Percentiles rank a stretch among this genome's conserved stretches.
Evolutionary conservation across 92 coral and sea anemone genomes (phyloP).

Genomic region (Muricea muricata): DNA sequence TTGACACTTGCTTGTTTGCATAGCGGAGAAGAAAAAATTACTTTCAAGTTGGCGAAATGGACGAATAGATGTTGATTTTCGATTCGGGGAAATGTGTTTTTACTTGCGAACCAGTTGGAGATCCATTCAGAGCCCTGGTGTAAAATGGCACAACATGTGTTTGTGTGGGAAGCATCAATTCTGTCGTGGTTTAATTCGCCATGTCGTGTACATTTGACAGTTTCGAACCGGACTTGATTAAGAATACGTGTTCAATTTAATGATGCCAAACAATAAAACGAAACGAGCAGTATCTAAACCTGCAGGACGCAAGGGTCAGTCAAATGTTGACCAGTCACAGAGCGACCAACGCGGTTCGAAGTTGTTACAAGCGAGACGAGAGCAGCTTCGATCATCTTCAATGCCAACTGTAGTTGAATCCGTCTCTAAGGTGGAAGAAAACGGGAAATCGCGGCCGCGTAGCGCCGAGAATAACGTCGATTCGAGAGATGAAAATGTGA

Average conservation of each 20-base stretch:
- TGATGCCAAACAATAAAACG: conserved; percentile 10
- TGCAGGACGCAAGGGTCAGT: background rate
- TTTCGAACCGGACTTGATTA: background rate
- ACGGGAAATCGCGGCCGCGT: background rate
- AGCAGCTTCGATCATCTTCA: conserved; percentile 21
- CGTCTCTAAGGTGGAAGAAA: background rate
- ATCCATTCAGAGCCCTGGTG: background rate
- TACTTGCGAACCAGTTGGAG: background rate
- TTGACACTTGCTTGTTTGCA: background rate
- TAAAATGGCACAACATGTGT: background rate
- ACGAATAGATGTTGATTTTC: background rate
- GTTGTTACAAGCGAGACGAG: background rate
- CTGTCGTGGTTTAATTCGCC: background rate
- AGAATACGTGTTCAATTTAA: background rate
- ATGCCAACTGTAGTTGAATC: conserved; percentile 13
- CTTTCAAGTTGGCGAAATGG: background rate
- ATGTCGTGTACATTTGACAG: background rate
- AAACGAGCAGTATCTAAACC: background rate
- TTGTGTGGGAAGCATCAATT: background rate
- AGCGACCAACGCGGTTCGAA: background rate
- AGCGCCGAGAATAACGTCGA: background rate
- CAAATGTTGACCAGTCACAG: background rate
- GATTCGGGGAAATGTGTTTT: background rate
- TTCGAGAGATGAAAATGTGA: background rate
- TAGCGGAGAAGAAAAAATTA: background rate